A percentile compares a stretch with the other conserved stretches of the same genome.
phyloP scores from a whole-genome alignment of 2,113 vertebrate genomes.

The Atractosteus spatula region DNA sequence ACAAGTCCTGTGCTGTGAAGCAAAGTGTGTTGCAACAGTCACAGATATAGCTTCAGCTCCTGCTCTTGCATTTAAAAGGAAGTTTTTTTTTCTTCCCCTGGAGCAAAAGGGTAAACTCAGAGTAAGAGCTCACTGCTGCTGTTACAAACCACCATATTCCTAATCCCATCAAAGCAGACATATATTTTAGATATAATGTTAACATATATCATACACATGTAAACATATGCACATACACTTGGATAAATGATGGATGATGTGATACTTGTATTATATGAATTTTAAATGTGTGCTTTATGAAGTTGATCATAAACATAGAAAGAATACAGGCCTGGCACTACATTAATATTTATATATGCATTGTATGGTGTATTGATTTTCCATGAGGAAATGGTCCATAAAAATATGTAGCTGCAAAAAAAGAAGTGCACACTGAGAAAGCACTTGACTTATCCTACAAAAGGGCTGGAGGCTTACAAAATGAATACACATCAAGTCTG shows the following conservation, averaged over 20 bases:
- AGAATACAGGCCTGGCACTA: not conserved
- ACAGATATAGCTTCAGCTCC: not conserved
- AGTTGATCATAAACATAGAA: constrained; percentile 9
- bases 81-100: not conserved
- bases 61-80: not conserved
- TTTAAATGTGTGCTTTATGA: constrained; percentile 12
- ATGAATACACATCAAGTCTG: constrained; percentile 30
- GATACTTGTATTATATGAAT: constrained; percentile 8
- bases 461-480: not conserved
- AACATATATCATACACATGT: constrained; percentile 5
- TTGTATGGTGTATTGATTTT: not conserved
- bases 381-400: constrained; percentile 13
- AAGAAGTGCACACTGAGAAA: too few species aligned
- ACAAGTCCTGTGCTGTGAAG: not conserved
- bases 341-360: constrained; percentile 25
- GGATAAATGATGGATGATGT: constrained; percentile 15
- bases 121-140: constrained; percentile 22
- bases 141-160: constrained; percentile 19
- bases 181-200: constrained; percentile 6
- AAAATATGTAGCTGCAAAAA: not conserved
- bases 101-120: not conserved
- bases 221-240: not conserved
- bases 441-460: too few species aligned
- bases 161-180: constrained; percentile 9
- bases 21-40: not conserved